Evolutionary conservation across 2,797 vertebrate genomes (phyloP).

Genomic region (Cossypha caffra): DNA sequence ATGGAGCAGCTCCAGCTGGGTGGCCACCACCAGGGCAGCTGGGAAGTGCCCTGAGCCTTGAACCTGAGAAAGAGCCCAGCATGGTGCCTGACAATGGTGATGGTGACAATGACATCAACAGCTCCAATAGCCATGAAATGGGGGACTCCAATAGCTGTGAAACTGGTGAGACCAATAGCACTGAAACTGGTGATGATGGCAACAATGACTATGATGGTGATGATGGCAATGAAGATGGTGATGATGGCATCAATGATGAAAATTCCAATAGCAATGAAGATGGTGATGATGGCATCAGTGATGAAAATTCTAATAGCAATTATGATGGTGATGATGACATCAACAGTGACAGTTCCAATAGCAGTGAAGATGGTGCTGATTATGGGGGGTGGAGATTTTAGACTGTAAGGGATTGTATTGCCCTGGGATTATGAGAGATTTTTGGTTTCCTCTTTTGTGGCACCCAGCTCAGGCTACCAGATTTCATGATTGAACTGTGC

Average conservation of each 20-base stretch:
- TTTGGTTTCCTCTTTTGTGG: background rate
- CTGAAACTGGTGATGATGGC: accelerated
- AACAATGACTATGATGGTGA: accelerated
- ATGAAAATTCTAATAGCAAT: background rate
- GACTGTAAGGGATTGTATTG: background rate
- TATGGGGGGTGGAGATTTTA: background rate
- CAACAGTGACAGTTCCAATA: background rate
- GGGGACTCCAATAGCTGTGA: too few relatives aligned
- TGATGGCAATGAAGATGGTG: background rate
- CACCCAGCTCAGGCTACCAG: background rate
- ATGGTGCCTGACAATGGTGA: accelerated
- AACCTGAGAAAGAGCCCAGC: background rate
- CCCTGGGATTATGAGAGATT: background rate
- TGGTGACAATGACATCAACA: background rate
- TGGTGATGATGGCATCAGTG: background rate
- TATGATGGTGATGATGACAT: background rate
- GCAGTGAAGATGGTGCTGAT: background rate
- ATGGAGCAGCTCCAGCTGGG: background rate
- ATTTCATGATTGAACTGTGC: background rate
- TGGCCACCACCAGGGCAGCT: background rate
- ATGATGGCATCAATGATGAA: background rate
- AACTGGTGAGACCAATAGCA: background rate
- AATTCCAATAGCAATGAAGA: background rate
- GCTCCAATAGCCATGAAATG: background rate
- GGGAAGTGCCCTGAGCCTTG: accelerated